Base-by-base conservation (phyloP, 2,797 vertebrate species). In the Neoniphon sammara region DNA sequence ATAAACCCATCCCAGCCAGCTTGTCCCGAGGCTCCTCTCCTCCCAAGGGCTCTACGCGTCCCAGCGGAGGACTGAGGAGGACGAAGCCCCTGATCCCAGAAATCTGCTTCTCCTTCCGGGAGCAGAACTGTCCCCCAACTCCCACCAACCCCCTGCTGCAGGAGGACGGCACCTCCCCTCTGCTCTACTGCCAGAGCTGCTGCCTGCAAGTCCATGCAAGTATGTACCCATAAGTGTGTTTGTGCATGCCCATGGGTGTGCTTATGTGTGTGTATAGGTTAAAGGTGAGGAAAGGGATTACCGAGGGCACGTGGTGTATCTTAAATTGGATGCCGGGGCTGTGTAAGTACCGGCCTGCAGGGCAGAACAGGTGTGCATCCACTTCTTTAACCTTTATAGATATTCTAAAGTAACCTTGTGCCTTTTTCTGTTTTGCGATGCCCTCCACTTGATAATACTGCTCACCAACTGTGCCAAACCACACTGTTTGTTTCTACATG, bases 71-170 rank as follows among this genome's bases (percentile, higher is more conserved):
- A 30, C 61, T 86, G 50, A 90, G 66, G 75, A 96, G 95, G 83
- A 96, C 95, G 65, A 97, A 94, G 82, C 97, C 97, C 73, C 93
- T 99, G 83, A 94, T 99, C 82, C 98, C 97, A 46, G 98, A 99
- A 91, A 97, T 99, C 90, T 99, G 97, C 90, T 99, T 99, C 85
- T 96, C 96, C 66, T 97, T 96, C 89, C 95, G 96, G 53, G 96
- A 99, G 87, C 96, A 96, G 82, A 95, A 96, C 83, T 96, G 92
- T 63, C 95, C 96, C 27, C 94, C 96, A 46, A 98, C 94, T 86
- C 94, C 96, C 25, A 94, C 96, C 39, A 98, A 95, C 88, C 94
- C 95, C 36, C 95, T 97, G 55, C 91, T 97, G 67, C 95, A 97
- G 91, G 97, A 97, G 73, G 97, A 99, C 79, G 97, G 96, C 85